These are phyloP conservation scores for Montipora capricornis DNA, from an alignment of 64 coral and sea anemone genomes.

Conservation along the genomic window DNA sequence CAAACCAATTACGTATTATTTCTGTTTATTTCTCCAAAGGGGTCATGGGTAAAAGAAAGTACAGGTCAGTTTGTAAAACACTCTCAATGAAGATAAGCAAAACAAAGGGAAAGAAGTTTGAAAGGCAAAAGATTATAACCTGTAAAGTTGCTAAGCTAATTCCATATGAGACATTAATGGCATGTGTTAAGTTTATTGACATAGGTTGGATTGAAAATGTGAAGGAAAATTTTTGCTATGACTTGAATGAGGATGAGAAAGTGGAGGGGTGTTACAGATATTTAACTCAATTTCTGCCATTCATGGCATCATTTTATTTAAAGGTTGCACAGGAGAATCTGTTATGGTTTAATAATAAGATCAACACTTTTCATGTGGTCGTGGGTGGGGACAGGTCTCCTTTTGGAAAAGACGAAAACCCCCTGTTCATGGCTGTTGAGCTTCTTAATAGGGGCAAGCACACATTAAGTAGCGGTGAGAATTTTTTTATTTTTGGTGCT, in stretches of 20 bases:
- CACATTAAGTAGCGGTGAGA: constrained; percentile 59
- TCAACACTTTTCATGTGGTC: constrained; percentile 70
- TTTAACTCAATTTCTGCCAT: background rate
- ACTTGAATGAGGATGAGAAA: constrained; percentile 1
- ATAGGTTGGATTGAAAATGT: constrained; percentile 49
- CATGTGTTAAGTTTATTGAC: constrained; percentile 70
- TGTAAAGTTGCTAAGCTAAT: constrained; percentile 63
- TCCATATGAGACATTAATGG: constrained; percentile 67
- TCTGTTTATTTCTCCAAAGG: constrained; percentile 78
- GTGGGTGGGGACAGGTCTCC: background rate
- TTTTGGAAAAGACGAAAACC: constrained; percentile 4
- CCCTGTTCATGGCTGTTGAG: constrained; percentile 47
- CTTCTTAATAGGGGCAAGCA: constrained; percentile 68
- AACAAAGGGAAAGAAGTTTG: constrained; percentile 51
- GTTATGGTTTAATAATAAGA: constrained; percentile 21
- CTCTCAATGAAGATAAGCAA: constrained; percentile 64
- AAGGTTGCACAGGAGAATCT: constrained; percentile 28
- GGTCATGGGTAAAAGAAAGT: constrained; percentile 79
- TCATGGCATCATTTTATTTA: constrained; percentile 55
- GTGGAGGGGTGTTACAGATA: too few species aligned
- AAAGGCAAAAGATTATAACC: constrained; percentile 68
- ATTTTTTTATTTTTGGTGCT: constrained; percentile 56
- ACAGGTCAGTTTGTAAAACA: constrained; percentile 46
- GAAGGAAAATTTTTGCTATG: constrained; percentile 58
- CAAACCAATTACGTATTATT: constrained; percentile 62